Evolutionary conservation across 2,888 invertebrate genomes (phyloP).

Genomic region (Campoplex nolae): DNA sequence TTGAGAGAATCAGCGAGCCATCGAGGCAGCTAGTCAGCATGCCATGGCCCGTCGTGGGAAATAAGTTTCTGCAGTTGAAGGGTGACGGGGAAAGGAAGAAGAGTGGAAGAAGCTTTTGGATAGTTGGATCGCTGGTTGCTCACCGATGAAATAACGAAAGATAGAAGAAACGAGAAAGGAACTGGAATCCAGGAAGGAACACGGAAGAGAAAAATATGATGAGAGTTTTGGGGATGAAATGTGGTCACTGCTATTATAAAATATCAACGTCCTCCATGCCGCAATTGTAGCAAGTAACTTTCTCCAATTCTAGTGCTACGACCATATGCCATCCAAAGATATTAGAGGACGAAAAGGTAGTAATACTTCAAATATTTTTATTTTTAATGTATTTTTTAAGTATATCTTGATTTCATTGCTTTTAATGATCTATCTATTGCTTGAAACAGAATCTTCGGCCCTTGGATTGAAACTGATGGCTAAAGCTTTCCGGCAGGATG

Average conservation of each 20-base stretch:
- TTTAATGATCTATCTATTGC: not conserved
- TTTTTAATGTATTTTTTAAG: too few species aligned
- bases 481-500: conserved; percentile 55
- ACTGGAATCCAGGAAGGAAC: conserved; percentile 17
- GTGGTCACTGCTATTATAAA: conserved; percentile 53
- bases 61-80: conserved; percentile 66
- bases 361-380: conserved; percentile 16
- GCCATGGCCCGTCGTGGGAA: conserved; percentile 61
- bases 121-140: conserved; percentile 45
- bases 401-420: conserved; percentile 42
- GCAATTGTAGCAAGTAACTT: conserved; percentile 58
- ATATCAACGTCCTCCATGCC: conserved; percentile 32
- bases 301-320: conserved; percentile 50
- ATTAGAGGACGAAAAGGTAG: conserved; percentile 27
- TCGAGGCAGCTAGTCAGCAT: conserved; percentile 70
- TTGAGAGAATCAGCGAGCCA: conserved; percentile 59
- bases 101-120: conserved; percentile 34
- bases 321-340: conserved; percentile 15
- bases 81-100: conserved; percentile 33
- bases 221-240: conserved; percentile 46
- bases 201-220: conserved; percentile 56
- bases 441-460: conserved; percentile 45
- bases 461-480: conserved; percentile 41
- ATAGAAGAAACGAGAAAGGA: conserved; percentile 37
- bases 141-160: conserved; percentile 56